Evolutionary conservation across 2,888 invertebrate genomes (phyloP).

Genomic region (Mylabris sibirica): DNA sequence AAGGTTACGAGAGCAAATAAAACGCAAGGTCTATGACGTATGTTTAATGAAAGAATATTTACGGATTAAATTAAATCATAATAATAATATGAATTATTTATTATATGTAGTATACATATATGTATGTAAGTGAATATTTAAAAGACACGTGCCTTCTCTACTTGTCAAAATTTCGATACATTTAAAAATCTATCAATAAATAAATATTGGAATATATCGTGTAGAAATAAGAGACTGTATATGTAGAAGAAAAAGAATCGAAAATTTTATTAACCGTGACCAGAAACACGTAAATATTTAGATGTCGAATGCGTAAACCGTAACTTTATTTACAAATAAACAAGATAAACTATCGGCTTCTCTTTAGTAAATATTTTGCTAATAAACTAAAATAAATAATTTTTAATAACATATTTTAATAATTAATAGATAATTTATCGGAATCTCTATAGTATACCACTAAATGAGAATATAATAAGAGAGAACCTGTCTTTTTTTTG

Average conservation of each 20-base stretch:
- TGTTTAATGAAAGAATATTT: background rate
- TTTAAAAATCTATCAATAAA: background rate
- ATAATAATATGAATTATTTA: conserved; percentile 1
- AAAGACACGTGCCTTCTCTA: background rate
- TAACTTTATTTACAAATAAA: conserved; percentile 43
- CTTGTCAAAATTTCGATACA: background rate
- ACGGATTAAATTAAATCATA: conserved; percentile 1
- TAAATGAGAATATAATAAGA: no score
- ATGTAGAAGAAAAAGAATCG: background rate
- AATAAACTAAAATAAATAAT: conserved; percentile 11
- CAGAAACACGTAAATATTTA: conserved; percentile 42
- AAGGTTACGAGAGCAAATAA: conserved; percentile 50
- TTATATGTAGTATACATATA: background rate
- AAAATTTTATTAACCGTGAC: conserved; percentile 31
- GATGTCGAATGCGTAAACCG: conserved; percentile 41
- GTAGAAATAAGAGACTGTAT: background rate
- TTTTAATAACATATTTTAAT: background rate
- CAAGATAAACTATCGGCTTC: conserved; percentile 22
- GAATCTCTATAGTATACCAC: no score
- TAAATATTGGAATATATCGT: conserved; percentile 5
- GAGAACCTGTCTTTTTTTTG: no score
- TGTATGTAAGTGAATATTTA: no score
- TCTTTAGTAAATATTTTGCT: conserved; percentile 11
- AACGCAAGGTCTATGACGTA: conserved; percentile 41
- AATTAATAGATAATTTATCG: background rate